Conservation (phyloP, 2,797 vertebrate genomes). For the Nothura maculosa region DNA sequence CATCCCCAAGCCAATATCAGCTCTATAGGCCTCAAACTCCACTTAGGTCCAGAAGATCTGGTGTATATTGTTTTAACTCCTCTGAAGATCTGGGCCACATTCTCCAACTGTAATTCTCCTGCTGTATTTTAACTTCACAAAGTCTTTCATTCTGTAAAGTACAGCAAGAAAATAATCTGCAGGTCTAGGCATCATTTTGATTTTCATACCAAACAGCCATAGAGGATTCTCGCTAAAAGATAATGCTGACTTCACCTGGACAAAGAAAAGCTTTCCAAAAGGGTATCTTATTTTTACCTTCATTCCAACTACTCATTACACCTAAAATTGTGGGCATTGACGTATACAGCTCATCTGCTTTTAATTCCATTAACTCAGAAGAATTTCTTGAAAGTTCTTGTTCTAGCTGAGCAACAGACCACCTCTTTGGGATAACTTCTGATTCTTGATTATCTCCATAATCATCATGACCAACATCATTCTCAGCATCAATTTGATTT, state of each 20-base stretch:
- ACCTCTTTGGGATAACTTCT: neutral
- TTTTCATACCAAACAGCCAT: neutral
- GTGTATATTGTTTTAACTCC: neutral
- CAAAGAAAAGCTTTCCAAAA: neutral
- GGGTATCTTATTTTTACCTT: conserved; percentile 77
- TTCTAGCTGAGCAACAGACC: conserved; percentile 30
- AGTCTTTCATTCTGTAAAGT: rapidly evolving
- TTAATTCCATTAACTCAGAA: conserved; percentile 82
- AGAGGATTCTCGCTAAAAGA: neutral
- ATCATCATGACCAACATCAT: neutral
- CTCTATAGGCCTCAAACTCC: neutral
- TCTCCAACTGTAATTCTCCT: neutral
- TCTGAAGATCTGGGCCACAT: neutral
- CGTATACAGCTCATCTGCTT: conserved; percentile 89
- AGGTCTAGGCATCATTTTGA: neutral
- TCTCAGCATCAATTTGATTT: neutral
- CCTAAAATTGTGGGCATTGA: conserved; percentile 88
- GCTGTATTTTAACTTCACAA: neutral
- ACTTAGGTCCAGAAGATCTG: neutral
- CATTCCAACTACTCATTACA: conserved; percentile 87
- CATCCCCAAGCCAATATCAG: neutral
- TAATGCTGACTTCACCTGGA: neutral
- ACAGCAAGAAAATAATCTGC: neutral
- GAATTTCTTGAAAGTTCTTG: conserved; percentile 66
- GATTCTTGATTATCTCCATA: neutral